These are phyloP conservation scores for Hedya salicella DNA, from an alignment of 2,888 invertebrate species.

Conservation along the genomic window DNA sequence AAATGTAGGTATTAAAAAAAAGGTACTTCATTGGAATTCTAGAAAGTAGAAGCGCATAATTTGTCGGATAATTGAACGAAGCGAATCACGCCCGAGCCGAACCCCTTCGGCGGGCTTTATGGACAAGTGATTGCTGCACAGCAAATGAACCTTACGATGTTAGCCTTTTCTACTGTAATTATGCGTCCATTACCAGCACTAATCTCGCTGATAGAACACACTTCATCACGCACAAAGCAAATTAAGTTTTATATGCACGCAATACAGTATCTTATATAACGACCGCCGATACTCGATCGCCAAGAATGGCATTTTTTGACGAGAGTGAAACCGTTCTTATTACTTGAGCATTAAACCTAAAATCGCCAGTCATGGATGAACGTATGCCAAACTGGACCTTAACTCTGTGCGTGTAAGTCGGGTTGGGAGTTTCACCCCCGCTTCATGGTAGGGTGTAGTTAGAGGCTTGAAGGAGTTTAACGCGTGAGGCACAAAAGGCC, in stretches of 20 bases:
- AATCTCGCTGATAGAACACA: conserved; percentile 65
- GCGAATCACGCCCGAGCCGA: conserved; percentile 60
- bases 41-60: conserved; percentile 46
- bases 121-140: conserved; percentile 68
- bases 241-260: conserved; percentile 54
- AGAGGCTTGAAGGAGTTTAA: conserved; percentile 80
- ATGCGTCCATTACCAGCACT: conserved; percentile 80
- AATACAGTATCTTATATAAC: conserved; percentile 47
- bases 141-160: conserved; percentile 82
- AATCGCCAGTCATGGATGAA: conserved; percentile 60
- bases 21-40: not conserved
- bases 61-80: conserved; percentile 71
- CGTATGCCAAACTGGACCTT: conserved; percentile 45
- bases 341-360: conserved; percentile 68
- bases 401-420: conserved; percentile 54
- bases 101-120: conserved; percentile 69
- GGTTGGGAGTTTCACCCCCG: conserved; percentile 51
- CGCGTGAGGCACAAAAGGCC: conserved; percentile 84
- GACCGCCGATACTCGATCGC: conserved; percentile 26
- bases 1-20: no score
- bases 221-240: conserved; percentile 48
- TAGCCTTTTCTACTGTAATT: conserved; percentile 83
- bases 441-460: conserved; percentile 63
- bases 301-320: conserved; percentile 50
- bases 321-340: conserved; percentile 72